Percentiles rank a stretch among this genome's conserved stretches.
These are phyloP conservation scores for Epinotia demarniana DNA, from an alignment of 2,888 invertebrate species.

Conservation along the genomic window DNA sequence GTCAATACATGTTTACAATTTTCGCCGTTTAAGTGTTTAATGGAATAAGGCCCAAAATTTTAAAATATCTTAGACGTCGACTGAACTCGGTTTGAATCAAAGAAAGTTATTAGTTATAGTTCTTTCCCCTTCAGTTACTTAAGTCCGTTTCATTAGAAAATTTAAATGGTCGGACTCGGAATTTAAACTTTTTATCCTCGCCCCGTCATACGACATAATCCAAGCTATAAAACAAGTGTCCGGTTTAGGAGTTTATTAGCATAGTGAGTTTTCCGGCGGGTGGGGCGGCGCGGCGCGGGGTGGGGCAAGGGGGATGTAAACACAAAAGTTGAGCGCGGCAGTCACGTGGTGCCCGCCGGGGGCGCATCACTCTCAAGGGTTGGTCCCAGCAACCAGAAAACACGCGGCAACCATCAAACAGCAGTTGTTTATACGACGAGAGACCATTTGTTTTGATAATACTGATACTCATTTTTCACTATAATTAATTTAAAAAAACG, in stretches of 20 bases:
- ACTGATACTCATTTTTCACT: background rate
- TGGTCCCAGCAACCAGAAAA: slow-evolving; percentile 50
- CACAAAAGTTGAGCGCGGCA: slow-evolving; percentile 79
- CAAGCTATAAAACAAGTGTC: slow-evolving; percentile 23
- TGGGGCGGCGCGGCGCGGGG: slow-evolving; percentile 52
- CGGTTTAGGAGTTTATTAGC: slow-evolving; percentile 15
- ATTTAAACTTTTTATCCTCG: slow-evolving; percentile 29
- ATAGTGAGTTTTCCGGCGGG: slow-evolving; percentile 47
- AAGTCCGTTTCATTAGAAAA: background rate
- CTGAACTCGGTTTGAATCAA: too few relatives aligned
- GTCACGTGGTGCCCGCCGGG: slow-evolving; percentile 84
- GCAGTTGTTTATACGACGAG: background rate
- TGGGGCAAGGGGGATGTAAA: slow-evolving; percentile 72
- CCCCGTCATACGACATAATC: slow-evolving; percentile 36
- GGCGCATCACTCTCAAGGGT: slow-evolving; percentile 83
- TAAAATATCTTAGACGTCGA: too few relatives aligned
- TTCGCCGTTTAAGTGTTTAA: too few relatives aligned
- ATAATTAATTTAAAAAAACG: background rate
- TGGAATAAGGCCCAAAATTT: too few relatives aligned
- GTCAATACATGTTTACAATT: too few relatives aligned
- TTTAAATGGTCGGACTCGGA: background rate
- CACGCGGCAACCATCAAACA: slow-evolving; percentile 52
- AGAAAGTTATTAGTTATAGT: slow-evolving; percentile 33
- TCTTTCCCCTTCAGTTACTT: slow-evolving; percentile 18
- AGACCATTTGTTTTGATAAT: background rate